Conservation (phyloP, 2,113 vertebrate genomes). For the Apodemus speciosus region DNA sequence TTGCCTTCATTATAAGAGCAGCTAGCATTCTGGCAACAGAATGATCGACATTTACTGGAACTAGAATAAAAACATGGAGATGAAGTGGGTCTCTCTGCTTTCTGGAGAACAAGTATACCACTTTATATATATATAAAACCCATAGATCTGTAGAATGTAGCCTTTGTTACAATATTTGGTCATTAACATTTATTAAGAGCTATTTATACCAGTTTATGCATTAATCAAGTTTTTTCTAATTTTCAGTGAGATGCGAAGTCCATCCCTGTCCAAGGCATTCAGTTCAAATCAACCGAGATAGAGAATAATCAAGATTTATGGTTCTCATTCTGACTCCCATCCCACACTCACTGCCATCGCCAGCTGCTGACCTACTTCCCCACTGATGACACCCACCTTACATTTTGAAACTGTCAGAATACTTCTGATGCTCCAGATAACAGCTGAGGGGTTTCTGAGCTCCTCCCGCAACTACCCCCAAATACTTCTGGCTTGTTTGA, state of each 20-base stretch:
- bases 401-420: conserved; percentile 62
- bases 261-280: conserved; percentile 82
- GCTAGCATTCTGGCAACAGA: conserved; percentile 57
- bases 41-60: background rate
- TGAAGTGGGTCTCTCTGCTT: background rate
- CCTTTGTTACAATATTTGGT: conserved; percentile 71
- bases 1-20: conserved; percentile 84
- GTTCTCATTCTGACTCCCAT: conserved; percentile 82
- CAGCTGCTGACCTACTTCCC: conserved; percentile 54
- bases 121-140: background rate
- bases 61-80: background rate
- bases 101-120: conserved; percentile 31
- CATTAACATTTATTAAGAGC: conserved; percentile 78
- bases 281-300: conserved; percentile 86
- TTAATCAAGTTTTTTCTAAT: conserved; percentile 83
- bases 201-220: conserved; percentile 86
- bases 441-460: background rate
- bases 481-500: accelerated
- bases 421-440: conserved; percentile 65
- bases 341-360: conserved; percentile 68
- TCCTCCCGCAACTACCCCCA: accelerated
- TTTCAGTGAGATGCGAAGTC: conserved; percentile 85
- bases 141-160: background rate
- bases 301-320: conserved; percentile 89
- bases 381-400: conserved; percentile 63